Evolutionary conservation across 2,888 invertebrate genomes (phyloP).

Genomic region (Euzetes globulus): DNA sequence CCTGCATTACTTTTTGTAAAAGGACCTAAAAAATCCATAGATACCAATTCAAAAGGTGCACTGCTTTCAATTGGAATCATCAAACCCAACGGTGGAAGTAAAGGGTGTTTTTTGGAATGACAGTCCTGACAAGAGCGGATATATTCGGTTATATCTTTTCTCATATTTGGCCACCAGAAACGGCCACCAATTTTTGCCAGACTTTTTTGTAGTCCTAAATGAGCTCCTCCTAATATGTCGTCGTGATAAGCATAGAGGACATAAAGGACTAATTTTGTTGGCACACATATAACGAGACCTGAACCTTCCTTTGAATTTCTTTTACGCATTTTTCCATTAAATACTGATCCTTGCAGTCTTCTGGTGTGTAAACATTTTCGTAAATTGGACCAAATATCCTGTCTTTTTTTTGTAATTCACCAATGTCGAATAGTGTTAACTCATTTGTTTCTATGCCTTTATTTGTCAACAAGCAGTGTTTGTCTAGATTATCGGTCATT

Average conservation of each 20-base stretch:
- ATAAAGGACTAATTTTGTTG: constrained; percentile 33
- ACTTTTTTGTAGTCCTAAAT: constrained; percentile 30
- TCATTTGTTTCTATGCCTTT: too few species aligned
- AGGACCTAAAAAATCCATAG: background rate
- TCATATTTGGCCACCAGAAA: constrained; percentile 30
- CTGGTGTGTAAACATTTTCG: background rate
- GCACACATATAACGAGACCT: constrained; percentile 23
- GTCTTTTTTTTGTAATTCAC: background rate
- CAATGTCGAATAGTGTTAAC: too few species aligned
- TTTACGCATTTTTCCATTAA: background rate
- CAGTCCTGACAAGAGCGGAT: background rate
- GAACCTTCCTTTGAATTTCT: background rate
- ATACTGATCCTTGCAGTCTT: background rate
- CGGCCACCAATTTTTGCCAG: background rate
- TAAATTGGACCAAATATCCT: background rate
- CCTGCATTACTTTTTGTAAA: background rate
- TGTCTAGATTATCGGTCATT: background rate
- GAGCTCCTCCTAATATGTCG: constrained; percentile 34
- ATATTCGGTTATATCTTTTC: constrained; percentile 24
- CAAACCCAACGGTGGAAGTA: background rate
- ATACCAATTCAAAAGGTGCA: background rate
- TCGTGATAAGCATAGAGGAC: constrained; percentile 40
- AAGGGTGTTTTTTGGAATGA: constrained; percentile 32
- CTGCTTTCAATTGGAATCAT: background rate
- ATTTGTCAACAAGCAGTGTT: background rate